A percentile compares a stretch with the other conserved stretches of the same genome.
Conservation (phyloP, 37 sponge, comb jelly and placozoan genomes). For the Haliclona indistincta region DNA sequence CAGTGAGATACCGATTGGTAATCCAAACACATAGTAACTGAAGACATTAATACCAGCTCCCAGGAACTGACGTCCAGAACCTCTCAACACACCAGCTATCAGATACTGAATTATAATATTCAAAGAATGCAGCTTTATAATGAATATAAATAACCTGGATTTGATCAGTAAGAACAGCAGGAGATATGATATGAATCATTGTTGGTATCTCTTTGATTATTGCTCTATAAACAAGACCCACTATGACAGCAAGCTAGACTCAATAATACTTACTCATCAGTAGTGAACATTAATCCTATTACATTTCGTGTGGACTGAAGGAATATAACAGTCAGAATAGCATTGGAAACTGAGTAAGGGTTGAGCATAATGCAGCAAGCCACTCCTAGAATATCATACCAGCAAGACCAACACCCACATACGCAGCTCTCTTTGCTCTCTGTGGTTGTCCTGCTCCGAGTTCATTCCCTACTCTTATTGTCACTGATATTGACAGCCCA, state of each 20-base stretch:
- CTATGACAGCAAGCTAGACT: too few species aligned
- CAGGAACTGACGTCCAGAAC: neutral
- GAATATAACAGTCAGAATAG: neutral
- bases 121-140: neutral
- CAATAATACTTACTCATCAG: conserved; percentile 1
- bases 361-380: neutral
- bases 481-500: conserved; percentile 25
- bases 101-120: neutral
- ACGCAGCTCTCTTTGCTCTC: conserved; percentile 34
- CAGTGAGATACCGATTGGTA: conserved; percentile 6
- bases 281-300: neutral
- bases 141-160: neutral
- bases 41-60: conserved; percentile 1
- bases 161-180: neutral
- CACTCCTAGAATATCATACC: conserved; percentile 2
- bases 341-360: neutral
- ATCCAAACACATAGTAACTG: neutral
- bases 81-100: neutral
- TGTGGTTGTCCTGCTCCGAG: conserved; percentile 61
- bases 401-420: conserved; percentile 7
- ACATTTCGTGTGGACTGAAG: neutral
- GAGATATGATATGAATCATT: neutral
- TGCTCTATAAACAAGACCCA: neutral
- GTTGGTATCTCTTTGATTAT: neutral
- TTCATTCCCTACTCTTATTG: conserved; percentile 62